These are phyloP conservation scores for Stigmatopora argus DNA, from an alignment of 2,113 vertebrate genomes.

Conservation along the genomic window DNA sequence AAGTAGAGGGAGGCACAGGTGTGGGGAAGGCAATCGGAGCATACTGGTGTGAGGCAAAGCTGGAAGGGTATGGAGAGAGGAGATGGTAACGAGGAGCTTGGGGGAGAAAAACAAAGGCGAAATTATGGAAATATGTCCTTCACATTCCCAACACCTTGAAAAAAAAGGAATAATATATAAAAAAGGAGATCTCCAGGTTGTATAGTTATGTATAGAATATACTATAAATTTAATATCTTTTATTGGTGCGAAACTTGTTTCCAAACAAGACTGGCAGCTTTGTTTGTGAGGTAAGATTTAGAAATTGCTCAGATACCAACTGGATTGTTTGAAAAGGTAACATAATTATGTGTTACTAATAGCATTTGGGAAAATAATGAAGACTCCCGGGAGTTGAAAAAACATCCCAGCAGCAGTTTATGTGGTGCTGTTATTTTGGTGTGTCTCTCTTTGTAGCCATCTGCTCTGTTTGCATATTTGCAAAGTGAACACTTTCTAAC, in stretches of 20 bases:
- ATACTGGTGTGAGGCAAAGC: conserved; percentile 30
- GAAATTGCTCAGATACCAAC: conserved; percentile 56
- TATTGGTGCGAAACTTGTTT: conserved; percentile 42
- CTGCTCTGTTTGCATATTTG: conserved; percentile 35
- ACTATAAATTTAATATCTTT: conserved; percentile 31
- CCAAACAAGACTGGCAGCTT: conserved; percentile 38
- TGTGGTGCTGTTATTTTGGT: conserved; percentile 46
- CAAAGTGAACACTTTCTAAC: conserved; percentile 35
- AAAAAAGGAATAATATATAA: conserved; percentile 18
- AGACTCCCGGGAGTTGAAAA: conserved; percentile 52
- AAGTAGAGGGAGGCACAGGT: conserved; percentile 37
- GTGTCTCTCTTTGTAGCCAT: conserved; percentile 36
- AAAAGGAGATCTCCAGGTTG: too few species aligned
- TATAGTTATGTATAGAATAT: conserved; percentile 30
- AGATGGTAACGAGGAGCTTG: conserved; percentile 32
- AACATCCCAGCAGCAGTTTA: conserved; percentile 53
- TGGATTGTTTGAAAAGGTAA: conserved; percentile 64
- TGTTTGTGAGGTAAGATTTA: conserved; percentile 47
- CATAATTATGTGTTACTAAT: conserved; percentile 63
- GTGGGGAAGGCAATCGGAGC: conserved; percentile 23
- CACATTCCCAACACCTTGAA: background rate
- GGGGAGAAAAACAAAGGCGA: background rate
- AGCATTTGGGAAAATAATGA: conserved; percentile 67
- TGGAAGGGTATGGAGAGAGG: conserved; percentile 16
- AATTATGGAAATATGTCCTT: conserved; percentile 24